phyloP scores from a whole-genome alignment of 2,888 invertebrate genomes.

The Ametastegia equiseti region DNA sequence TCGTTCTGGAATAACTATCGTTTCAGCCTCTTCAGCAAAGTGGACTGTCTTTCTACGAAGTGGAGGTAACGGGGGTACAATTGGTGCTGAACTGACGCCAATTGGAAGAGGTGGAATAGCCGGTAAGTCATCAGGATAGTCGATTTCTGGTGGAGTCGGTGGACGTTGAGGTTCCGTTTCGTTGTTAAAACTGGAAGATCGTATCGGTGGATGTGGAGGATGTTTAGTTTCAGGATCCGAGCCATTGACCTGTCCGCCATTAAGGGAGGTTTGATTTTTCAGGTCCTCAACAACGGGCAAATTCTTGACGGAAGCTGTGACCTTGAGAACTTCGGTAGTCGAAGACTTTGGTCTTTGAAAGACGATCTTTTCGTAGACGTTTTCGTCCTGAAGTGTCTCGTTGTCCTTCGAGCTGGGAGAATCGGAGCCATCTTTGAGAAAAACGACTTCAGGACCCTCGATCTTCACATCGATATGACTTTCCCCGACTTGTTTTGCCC shows the following conservation, averaged over 20 bases:
- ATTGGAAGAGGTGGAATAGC: conserved; percentile 57
- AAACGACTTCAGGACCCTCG: conserved; percentile 25
- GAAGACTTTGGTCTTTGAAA: background rate
- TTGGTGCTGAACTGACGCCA: conserved; percentile 42
- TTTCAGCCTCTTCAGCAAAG: conserved; percentile 41
- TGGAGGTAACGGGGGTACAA: conserved; percentile 56
- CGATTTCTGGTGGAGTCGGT: conserved; percentile 59
- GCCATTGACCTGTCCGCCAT: background rate
- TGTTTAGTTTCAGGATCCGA: conserved; percentile 1
- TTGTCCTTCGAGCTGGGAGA: conserved; percentile 17
- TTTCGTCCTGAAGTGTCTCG: background rate
- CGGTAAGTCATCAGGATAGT: conserved; percentile 57
- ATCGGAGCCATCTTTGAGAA: conserved; percentile 28
- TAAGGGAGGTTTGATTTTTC: background rate
- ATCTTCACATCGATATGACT: conserved; percentile 15
- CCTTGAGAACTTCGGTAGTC: conserved; percentile 6
- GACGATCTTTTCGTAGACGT: conserved; percentile 31
- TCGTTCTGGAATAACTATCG: conserved; percentile 38
- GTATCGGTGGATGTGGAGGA: conserved; percentile 55
- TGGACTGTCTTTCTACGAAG: conserved; percentile 51
- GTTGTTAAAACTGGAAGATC: conserved; percentile 59
- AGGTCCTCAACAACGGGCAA: conserved; percentile 32
- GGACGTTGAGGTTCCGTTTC: conserved; percentile 58
- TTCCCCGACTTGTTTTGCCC: conserved; percentile 63
- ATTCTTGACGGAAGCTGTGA: conserved; percentile 22